Conservation (phyloP, 2,888 invertebrate genomes). For the Pollenia amentaria region DNA sequence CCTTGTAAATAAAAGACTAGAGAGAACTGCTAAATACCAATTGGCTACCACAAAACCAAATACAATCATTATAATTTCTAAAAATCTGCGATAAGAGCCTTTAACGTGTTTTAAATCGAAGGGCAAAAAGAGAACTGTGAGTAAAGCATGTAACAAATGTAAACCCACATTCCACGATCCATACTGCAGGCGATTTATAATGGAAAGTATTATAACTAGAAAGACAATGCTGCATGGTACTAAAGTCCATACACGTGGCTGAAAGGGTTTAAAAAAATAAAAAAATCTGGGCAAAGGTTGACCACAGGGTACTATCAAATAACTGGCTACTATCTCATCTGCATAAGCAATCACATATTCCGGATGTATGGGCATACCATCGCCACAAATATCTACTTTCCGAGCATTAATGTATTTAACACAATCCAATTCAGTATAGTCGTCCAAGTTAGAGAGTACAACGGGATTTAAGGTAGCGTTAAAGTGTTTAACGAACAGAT, state of each 20-base stretch:
- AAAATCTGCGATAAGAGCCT: constrained; percentile 8
- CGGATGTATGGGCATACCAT: constrained; percentile 22
- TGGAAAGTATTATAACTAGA: constrained; percentile 13
- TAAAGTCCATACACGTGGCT: constrained; percentile 34
- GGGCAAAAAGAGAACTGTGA: constrained; percentile 32
- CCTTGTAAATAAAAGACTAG: constrained; percentile 39
- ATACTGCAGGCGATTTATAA: constrained; percentile 51
- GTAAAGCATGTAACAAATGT: constrained; percentile 15
- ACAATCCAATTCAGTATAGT: constrained; percentile 43
- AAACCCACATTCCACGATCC: constrained; percentile 45
- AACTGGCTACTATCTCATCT: constrained; percentile 7
- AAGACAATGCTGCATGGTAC: constrained; percentile 10
- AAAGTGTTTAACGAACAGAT: constrained; percentile 50
- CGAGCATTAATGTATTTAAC: neutral
- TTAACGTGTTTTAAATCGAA: constrained; percentile 34
- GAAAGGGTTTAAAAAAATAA: constrained; percentile 65
- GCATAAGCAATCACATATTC: constrained; percentile 30
- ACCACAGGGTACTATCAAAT: constrained; percentile 58
- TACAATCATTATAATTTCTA: constrained; percentile 51
- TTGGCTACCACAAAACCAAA: constrained; percentile 63
- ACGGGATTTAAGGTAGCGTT: constrained; percentile 56
- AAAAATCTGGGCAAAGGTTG: constrained; percentile 44
- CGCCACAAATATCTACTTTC: constrained; percentile 63
- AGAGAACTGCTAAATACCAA: constrained; percentile 65
- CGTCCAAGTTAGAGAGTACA: neutral